These are phyloP conservation scores for Leptocoma aspasia DNA, from an alignment of 2,113 vertebrate species.

Conservation along the genomic window DNA sequence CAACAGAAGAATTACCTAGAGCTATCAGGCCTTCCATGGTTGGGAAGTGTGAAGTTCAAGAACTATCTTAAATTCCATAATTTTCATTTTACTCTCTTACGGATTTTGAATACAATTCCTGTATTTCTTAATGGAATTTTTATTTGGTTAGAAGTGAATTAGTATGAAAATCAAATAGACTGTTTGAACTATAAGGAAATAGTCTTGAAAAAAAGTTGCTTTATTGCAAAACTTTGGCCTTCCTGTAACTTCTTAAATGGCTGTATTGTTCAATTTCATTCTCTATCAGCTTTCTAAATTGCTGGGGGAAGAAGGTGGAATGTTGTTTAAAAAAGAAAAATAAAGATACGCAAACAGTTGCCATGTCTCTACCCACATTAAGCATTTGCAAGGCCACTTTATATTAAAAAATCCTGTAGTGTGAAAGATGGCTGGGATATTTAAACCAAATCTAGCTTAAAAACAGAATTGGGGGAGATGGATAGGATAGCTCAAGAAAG, in stretches of 20 bases:
- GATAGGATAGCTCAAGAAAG: neutral
- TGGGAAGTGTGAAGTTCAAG: neutral
- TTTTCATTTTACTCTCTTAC: neutral
- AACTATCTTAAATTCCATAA: neutral
- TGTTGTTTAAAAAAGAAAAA: neutral
- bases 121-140: neutral
- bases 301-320: neutral
- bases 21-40: neutral
- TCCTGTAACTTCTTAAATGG: neutral
- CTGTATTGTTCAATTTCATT: neutral
- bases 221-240: conserved; percentile 15
- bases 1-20: neutral
- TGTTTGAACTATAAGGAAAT: conserved; percentile 3
- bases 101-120: neutral
- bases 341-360: neutral
- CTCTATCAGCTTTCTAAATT: neutral
- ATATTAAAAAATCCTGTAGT: neutral
- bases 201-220: neutral
- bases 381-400: neutral
- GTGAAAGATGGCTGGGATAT: neutral
- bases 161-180: neutral
- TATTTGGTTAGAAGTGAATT: neutral
- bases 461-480: neutral
- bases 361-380: neutral
- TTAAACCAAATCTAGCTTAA: neutral